Evolutionary conservation across 1,140 invertebrate genomes (phyloP).

Genomic region (Drosophila funebris): DNA sequence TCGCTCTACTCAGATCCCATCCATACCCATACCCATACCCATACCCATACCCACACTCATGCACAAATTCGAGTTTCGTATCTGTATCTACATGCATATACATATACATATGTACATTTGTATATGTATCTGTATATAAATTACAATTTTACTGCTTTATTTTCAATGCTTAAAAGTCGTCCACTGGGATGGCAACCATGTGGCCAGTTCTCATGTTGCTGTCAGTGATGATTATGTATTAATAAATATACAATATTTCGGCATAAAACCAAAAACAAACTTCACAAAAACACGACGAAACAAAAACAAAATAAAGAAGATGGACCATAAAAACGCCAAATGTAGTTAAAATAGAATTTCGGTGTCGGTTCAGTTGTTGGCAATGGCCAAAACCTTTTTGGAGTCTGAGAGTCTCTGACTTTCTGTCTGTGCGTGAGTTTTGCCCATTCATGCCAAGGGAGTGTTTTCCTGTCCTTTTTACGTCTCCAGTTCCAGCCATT

Average conservation of each 20-base stretch:
- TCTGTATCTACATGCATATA: not conserved
- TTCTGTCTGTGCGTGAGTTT: conserved; percentile 47
- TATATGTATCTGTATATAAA: conserved; percentile 51
- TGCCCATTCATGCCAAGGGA: conserved; percentile 35
- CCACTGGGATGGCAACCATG: conserved; percentile 57
- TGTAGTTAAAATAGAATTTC: conserved; percentile 75
- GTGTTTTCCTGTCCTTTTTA: not conserved
- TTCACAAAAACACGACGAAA: conserved; percentile 8
- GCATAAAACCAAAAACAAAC: conserved; percentile 28
- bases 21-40: not conserved
- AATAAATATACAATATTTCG: conserved; percentile 74
- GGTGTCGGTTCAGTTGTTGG: conserved; percentile 4
- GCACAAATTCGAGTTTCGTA: not conserved
- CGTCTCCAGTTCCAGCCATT: conserved; percentile 15
- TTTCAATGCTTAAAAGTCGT: conserved; percentile 56
- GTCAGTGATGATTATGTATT: conserved; percentile 73
- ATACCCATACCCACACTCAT: conserved; percentile 5
- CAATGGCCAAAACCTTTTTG: conserved; percentile 16
- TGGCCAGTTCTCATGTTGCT: conserved; percentile 64
- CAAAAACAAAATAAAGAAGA: conserved; percentile 13
- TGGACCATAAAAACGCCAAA: conserved; percentile 56
- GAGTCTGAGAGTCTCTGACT: not conserved
- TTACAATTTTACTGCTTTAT: conserved; percentile 77
- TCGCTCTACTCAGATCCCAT: conserved; percentile 12
- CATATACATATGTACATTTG: too few species aligned